Evolutionary conservation across 2,113 vertebrate genomes (phyloP).

Genomic region (Thomomys bottae): DNA sequence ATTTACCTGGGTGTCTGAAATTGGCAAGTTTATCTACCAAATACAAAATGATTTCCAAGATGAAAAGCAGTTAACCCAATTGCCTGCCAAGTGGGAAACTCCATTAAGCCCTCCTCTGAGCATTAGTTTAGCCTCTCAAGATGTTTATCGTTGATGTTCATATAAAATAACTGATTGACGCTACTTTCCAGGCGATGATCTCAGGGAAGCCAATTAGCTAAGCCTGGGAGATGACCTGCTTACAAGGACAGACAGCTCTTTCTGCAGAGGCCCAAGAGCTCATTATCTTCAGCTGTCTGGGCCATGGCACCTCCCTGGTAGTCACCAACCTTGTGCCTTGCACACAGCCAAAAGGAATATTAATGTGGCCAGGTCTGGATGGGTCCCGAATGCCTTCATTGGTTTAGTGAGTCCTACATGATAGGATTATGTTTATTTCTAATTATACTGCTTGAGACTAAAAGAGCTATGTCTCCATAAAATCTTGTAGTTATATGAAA

Average conservation of each 20-base stretch:
- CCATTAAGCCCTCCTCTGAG: not conserved
- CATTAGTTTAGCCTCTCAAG: not conserved
- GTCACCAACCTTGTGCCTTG: not conserved
- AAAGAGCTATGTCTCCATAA: not conserved
- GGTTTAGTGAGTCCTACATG: not conserved
- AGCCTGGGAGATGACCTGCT: not conserved
- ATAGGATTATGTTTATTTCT: slow-evolving; percentile 41
- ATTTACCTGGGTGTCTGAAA: not conserved
- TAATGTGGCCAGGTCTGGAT: not conserved
- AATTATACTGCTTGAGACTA: not conserved
- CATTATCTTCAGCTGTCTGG: not conserved
- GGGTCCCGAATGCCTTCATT: not conserved
- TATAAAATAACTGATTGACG: not conserved
- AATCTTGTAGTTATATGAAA: slow-evolving; percentile 36
- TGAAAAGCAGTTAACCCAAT: not conserved
- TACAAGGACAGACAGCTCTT: not conserved
- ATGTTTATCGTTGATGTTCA: not conserved
- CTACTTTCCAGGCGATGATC: not conserved
- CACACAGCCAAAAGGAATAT: not conserved
- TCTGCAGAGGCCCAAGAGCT: not conserved
- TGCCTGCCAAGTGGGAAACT: not conserved
- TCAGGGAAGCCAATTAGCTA: not conserved
- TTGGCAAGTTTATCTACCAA: not conserved
- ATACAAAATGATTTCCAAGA: not conserved
- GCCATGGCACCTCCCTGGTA: not conserved